Conservation (phyloP, 2,113 vertebrate species). For the Chionis minor region DNA sequence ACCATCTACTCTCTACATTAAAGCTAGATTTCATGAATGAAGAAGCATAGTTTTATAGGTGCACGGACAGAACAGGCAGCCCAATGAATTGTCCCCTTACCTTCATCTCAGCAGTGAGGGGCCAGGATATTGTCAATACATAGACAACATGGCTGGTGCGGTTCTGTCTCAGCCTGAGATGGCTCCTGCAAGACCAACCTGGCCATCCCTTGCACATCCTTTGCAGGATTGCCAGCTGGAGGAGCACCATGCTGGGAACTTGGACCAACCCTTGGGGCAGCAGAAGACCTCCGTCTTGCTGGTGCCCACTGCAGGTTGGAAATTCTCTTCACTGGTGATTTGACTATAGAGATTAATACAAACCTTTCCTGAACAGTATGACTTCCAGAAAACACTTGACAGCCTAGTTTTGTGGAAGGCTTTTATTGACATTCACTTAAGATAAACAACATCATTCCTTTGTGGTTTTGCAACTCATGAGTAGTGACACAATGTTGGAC, state of each 20-base stretch:
- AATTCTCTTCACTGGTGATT: background rate
- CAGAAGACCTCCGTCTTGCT: background rate
- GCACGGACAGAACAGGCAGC: background rate
- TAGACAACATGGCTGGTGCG: background rate
- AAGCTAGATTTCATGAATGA: background rate
- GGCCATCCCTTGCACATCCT: rapidly evolving
- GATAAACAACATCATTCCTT: background rate
- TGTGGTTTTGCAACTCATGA: conserved; percentile 10
- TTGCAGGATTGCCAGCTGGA: background rate
- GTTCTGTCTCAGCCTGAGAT: background rate
- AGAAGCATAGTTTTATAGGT: background rate
- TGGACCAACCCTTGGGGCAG: background rate
- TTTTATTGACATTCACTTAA: background rate
- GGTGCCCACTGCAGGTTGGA: background rate
- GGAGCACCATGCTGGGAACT: rapidly evolving
- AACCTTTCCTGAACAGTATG: rapidly evolving
- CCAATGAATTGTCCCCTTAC: background rate
- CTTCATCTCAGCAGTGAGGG: background rate
- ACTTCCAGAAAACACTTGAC: background rate
- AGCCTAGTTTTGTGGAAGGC: background rate
- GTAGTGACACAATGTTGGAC: background rate
- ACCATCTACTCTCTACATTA: background rate
- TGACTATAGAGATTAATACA: background rate
- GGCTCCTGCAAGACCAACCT: background rate
- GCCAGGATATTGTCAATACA: background rate